Evolutionary conservation across 1,140 invertebrate species (phyloP), one percentile per base, ranked within the genome.

Genomic region (Brachionus paranguensis): DNA sequence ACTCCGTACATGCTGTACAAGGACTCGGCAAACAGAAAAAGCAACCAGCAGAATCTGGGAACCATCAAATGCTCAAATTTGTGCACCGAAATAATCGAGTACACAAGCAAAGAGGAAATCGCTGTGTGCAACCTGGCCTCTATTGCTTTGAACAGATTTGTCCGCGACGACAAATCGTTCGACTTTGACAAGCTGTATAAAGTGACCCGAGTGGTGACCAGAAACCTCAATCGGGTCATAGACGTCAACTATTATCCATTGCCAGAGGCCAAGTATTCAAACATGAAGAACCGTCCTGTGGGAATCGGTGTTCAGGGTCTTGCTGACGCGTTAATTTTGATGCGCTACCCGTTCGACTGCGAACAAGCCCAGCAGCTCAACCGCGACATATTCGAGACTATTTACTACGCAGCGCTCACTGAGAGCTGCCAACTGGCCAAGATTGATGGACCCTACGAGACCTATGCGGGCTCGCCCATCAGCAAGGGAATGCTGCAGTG

Each of bases 41-140:
- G 94, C 74, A 99, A 99, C 89, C 98, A 99, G 88, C 93, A 99
- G 89, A 99, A 99, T 90, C 89, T 99, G 20, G 98, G 97, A 33
- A 99, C 97, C 5, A 99, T 99, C 84, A 98, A 97, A 90, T 96
- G 96, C 88, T 97, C 95, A 85, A 99, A 99, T 90, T 90, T 99
- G 14, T 99, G 97, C 88, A 99, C 97, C 0, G 98, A 99, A 92
- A 96, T 99, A 87, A 92, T 99, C 1, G 93, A 99, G 89, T 99
- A 97, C 88, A 90, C 88, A 53, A 93, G 94, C 50, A 90, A 93
- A 2, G 95, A 98, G 89, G 97, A 99, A 92, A 90, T 98, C 43
- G 97, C 97, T 33, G 97, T 99, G 0, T 99, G 98, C 89, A 99
- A 99, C 91, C 91, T 99, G 86, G 97, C 97, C 1, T 99, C 97